Evolutionary conservation across 2,888 invertebrate genomes (phyloP).

Genomic region (Ophonus ardosiacus): DNA sequence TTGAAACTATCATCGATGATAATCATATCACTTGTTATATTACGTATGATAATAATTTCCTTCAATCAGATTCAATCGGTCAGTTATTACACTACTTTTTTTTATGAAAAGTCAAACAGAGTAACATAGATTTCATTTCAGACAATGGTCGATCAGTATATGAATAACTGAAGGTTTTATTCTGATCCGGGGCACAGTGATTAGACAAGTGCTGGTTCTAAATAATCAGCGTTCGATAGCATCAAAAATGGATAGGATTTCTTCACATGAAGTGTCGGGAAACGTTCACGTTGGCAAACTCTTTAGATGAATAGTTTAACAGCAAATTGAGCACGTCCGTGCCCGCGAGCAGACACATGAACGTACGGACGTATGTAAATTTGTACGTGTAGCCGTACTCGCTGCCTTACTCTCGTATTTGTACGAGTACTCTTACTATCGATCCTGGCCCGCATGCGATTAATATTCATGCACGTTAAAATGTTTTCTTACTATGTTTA

Average conservation of each 20-base stretch:
- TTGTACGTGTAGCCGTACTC: constrained; percentile 15
- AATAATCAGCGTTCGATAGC: constrained; percentile 23
- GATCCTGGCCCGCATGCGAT: constrained; percentile 27
- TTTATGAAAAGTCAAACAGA: too few relatives aligned
- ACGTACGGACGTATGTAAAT: constrained; percentile 41
- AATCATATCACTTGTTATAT: too few relatives aligned
- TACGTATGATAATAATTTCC: too few relatives aligned
- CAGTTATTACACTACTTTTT: too few relatives aligned
- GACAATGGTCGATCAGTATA: neutral
- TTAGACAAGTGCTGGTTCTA: constrained; percentile 1
- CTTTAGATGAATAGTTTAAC: constrained; percentile 49
- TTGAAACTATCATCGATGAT: too few relatives aligned
- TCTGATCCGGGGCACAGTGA: neutral
- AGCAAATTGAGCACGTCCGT: constrained; percentile 58
- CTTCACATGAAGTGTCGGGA: constrained; percentile 19
- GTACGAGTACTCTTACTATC: constrained; percentile 17
- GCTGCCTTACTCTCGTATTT: neutral
- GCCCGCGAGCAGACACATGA: constrained; percentile 48
- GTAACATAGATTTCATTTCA: neutral
- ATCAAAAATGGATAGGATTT: constrained; percentile 24
- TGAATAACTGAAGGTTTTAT: neutral
- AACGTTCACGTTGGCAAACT: constrained; percentile 32
- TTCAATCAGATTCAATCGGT: too few relatives aligned
- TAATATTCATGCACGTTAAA: constrained; percentile 43
- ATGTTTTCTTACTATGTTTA: constrained; percentile 39